These are phyloP conservation scores for Ophion slaviceki DNA, from an alignment of 2,888 invertebrate genomes.

Conservation along the genomic window DNA sequence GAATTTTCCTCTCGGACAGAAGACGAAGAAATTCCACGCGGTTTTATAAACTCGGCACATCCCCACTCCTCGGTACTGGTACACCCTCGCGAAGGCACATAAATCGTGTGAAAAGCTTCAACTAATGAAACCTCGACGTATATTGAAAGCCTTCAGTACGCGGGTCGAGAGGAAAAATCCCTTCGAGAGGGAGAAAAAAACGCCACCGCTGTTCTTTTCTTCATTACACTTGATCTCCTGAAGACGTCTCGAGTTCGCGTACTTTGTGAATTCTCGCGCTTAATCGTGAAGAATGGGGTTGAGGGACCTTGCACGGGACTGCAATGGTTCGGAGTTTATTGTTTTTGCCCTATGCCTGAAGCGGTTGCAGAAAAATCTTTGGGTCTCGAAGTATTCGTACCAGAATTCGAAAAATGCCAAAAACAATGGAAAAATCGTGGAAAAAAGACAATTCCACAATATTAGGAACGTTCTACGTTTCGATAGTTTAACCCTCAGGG, in stretches of 20 bases:
- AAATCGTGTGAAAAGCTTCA: slow-evolving; percentile 58
- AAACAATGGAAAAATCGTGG: too few relatives aligned
- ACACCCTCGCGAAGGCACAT: slow-evolving; percentile 40
- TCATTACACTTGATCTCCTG: slow-evolving; percentile 20
- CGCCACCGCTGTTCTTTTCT: slow-evolving; percentile 4
- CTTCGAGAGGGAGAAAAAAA: slow-evolving; percentile 16
- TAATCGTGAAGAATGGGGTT: slow-evolving; percentile 57
- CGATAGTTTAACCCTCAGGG: too few relatives aligned
- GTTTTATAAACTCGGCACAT: slow-evolving; percentile 67
- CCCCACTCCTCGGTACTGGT: slow-evolving; percentile 20
- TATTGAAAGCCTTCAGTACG: slow-evolving; percentile 43
- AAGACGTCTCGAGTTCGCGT: neutral
- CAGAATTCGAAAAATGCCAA: too few relatives aligned
- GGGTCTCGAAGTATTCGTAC: too few relatives aligned
- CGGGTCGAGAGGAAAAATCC: slow-evolving; percentile 24
- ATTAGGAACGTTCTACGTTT: too few relatives aligned
- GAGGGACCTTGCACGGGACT: neutral
- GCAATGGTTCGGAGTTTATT: neutral
- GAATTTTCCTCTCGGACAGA: slow-evolving; percentile 44
- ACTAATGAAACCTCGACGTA: slow-evolving; percentile 54
- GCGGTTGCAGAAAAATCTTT: too few relatives aligned
- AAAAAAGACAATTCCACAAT: too few relatives aligned
- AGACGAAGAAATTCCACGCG: slow-evolving; percentile 29
- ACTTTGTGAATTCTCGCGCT: neutral
- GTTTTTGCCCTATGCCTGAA: neutral